Base-by-base conservation (phyloP, 2,113 vertebrate genomes). In the Scopus umbretta region DNA sequence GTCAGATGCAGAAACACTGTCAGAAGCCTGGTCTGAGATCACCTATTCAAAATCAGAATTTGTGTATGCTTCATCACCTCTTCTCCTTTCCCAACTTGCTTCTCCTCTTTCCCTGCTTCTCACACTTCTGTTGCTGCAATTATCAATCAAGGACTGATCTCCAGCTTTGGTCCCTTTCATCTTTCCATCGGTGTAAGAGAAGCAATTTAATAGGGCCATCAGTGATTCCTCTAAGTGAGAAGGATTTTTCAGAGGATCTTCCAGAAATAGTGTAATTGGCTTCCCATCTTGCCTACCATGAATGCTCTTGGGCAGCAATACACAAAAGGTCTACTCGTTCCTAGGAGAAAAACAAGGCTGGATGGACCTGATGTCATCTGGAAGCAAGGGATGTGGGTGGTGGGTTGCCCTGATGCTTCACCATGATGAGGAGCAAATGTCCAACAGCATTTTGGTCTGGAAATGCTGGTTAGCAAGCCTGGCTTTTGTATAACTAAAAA, bases 301-400 rank as follows among this genome's bases (percentile, higher is more conserved):
- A 47, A 49, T 2, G 5, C 4, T 56, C 56, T 10, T 40, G 61
- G 42, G 18, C 43, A 45, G 26, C 6, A 30, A 5, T 25, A n/a
- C 0, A 0, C 0, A 0, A 40, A 80, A 17, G 6, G 4, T n/a
- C 23, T 6, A 1, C 53, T 58, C 34, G 23, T 21, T 9, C 10
- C 36, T 9, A 32, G 50, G n/a, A 70, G 59, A 16, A 53, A 32
- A 65, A 6, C 13, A 50, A 75, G 30, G 70, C 30, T 70, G 49
- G 11, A 17, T n/a, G 65, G 47, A n/a, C 5, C 26, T 42, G 5
- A 2, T 30, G 20, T 36, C 42, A 10, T 16, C 52, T n/a, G 61
- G 16, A 71, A 27, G 14, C 5, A 45, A 65, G 27, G 30, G 56
- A 29, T 55, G 23, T 0, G 3, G 52, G 21, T 13, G 21, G 7